Evolutionary conservation across 2,113 vertebrate species (phyloP).

Genomic region (Mesoclemmys tuberculata): DNA sequence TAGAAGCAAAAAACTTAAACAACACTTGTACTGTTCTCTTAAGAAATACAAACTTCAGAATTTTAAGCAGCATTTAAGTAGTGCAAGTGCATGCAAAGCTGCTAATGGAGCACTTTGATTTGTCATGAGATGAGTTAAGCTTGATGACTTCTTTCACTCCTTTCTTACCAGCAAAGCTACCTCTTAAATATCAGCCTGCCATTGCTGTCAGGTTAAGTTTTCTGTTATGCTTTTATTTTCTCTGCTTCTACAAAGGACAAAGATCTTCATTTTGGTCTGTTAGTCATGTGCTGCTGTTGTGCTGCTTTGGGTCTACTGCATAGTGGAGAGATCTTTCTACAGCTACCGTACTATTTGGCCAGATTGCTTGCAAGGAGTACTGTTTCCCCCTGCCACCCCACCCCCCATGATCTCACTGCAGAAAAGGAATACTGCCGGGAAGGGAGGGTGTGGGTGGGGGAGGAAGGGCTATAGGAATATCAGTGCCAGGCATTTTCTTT

Average conservation of each 20-base stretch:
- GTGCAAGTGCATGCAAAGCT: not conserved
- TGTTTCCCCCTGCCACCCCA: not conserved
- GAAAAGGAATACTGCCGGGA: not conserved
- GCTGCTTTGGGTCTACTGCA: not conserved
- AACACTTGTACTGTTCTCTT: not conserved
- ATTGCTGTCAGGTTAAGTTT: not conserved
- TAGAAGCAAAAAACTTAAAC: not conserved
- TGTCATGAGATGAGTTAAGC: not conserved
- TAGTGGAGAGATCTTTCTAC: not conserved
- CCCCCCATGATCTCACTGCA: not conserved
- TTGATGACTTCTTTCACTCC: not conserved
- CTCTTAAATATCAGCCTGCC: not conserved
- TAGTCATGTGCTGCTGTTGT: not conserved
- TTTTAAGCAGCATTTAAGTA: not conserved
- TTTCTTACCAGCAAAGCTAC: not conserved
- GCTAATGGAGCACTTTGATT: not conserved
- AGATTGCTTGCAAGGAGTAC: not conserved
- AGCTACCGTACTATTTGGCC: not conserved
- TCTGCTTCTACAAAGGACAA: not conserved
- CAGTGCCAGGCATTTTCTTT: not conserved
- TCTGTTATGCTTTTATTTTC: not conserved
- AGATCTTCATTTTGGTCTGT: not conserved
- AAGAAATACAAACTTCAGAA: not conserved
- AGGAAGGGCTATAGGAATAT: not conserved
- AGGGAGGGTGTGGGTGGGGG: not conserved